Conservation (phyloP, 2,113 vertebrate genomes). For the Brachionichthys hirsutus region DNA sequence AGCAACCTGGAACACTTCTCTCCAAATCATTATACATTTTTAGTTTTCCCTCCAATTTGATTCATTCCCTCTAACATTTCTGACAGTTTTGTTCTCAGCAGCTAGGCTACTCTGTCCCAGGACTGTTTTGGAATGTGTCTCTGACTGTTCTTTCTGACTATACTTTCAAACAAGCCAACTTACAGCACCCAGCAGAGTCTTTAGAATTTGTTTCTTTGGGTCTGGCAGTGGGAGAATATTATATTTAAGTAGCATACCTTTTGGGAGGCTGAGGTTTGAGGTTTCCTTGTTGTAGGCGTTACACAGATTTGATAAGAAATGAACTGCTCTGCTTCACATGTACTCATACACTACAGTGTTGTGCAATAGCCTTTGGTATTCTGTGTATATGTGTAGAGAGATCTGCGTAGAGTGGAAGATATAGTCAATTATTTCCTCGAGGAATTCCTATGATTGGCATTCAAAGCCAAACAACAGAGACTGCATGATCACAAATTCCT, state of each 20-base stretch:
- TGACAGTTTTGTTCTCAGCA: constrained; percentile 31
- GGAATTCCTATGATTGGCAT: constrained; percentile 44
- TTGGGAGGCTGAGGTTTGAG: constrained; percentile 6
- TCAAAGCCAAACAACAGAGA: constrained; percentile 28
- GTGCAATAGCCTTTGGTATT: constrained; percentile 52
- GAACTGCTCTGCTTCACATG: constrained; percentile 43
- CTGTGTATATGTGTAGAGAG: constrained; percentile 47
- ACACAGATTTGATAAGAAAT: constrained; percentile 51
- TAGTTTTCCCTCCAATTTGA: constrained; percentile 25
- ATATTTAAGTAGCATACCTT: constrained; percentile 51
- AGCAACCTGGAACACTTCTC: constrained; percentile 17
- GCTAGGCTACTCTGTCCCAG: constrained; percentile 36
- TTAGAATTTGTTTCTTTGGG: constrained; percentile 32
- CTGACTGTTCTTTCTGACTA: constrained; percentile 30
- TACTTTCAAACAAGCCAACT: constrained; percentile 31
- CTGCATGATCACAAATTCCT: constrained; percentile 35
- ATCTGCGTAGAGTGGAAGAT: constrained; percentile 49
- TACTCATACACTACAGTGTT: constrained; percentile 38
- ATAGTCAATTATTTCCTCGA: constrained; percentile 31
- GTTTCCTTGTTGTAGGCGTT: constrained; percentile 37
- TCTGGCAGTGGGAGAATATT: constrained; percentile 23
- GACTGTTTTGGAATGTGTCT: constrained; percentile 51
- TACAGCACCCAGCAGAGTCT: constrained; percentile 49
- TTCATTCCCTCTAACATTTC: constrained; percentile 41
- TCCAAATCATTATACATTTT: constrained; percentile 12